Percentiles rank a stretch among this genome's conserved stretches.
Evolutionary conservation across 1,140 invertebrate genomes (phyloP).

Genomic region (Brachionus sp.): DNA sequence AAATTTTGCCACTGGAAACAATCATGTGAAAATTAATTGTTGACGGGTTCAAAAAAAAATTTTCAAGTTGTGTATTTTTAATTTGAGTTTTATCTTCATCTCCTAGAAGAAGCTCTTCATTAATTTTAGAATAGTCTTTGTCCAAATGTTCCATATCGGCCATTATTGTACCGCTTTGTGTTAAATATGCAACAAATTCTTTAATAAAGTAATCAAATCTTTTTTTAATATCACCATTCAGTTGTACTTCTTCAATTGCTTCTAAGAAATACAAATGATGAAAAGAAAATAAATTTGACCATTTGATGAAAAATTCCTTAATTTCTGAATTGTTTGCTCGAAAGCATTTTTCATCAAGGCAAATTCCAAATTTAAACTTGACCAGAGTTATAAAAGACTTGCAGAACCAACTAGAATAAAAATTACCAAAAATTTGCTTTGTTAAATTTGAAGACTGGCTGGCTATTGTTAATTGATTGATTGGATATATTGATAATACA

Average conservation of each 20-base stretch:
- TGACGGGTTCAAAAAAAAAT: neutral
- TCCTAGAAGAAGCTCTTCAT: neutral
- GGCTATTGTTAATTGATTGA: neutral
- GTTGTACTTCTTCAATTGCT: constrained; percentile 1
- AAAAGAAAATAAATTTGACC: neutral
- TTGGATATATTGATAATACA: neutral
- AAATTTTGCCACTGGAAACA: neutral
- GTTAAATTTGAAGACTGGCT: neutral
- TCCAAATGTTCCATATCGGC: constrained; percentile 6
- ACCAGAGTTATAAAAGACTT: constrained; percentile 11
- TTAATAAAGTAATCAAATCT: constrained; percentile 21
- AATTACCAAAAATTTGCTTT: neutral
- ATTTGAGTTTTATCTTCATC: neutral
- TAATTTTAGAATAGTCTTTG: neutral
- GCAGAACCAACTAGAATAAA: constrained; percentile 15
- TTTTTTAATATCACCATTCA: constrained; percentile 11
- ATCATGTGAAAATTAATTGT: neutral
- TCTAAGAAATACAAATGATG: constrained; percentile 24
- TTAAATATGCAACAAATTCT: neutral
- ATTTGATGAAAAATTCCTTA: neutral
- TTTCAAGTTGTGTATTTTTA: neutral
- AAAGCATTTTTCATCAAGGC: constrained; percentile 21
- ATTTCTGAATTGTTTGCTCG: neutral
- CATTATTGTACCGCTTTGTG: neutral
- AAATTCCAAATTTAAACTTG: constrained; percentile 24